Percentiles rank a stretch among this genome's conserved stretches.
Evolutionary conservation across 2,888 invertebrate species (phyloP).

Genomic region (Lamellibrachia satsuma): DNA sequence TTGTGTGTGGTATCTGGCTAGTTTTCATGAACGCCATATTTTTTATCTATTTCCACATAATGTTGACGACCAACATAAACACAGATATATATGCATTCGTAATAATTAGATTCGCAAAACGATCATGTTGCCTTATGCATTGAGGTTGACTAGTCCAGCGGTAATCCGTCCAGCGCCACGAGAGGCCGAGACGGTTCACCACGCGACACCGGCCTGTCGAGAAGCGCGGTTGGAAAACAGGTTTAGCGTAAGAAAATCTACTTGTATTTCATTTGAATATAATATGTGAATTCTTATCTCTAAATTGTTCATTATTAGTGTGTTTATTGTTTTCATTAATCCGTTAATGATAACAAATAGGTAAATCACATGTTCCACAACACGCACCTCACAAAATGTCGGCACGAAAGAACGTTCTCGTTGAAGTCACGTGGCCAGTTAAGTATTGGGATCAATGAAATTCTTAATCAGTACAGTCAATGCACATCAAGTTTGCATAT

Average conservation of each 20-base stretch:
- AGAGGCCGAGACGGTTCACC: neutral
- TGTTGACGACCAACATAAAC: no score
- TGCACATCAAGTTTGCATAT: neutral
- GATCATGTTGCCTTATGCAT: neutral
- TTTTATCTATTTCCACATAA: no score
- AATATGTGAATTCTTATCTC: neutral
- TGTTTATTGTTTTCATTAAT: neutral
- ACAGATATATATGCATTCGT: no score
- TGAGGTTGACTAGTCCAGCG: neutral
- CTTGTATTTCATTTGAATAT: neutral
- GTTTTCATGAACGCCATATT: no score
- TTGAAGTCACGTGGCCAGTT: neutral
- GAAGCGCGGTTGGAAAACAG: neutral
- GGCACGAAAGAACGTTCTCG: slow-evolving; percentile 13
- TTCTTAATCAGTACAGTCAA: neutral
- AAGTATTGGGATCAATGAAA: neutral
- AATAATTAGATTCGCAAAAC: no score
- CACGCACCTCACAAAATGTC: slow-evolving; percentile 17
- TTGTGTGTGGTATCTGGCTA: no score
- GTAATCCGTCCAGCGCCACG: neutral
- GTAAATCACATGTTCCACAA: slow-evolving; percentile 2
- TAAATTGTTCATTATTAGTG: neutral
- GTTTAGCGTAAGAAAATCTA: neutral
- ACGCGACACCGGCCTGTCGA: neutral
- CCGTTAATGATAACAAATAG: neutral